Percentiles rank a stretch among this genome's conserved stretches.
phyloP scores from a whole-genome alignment of 2,113 vertebrate species.

The Tricholaema leucomelas region DNA sequence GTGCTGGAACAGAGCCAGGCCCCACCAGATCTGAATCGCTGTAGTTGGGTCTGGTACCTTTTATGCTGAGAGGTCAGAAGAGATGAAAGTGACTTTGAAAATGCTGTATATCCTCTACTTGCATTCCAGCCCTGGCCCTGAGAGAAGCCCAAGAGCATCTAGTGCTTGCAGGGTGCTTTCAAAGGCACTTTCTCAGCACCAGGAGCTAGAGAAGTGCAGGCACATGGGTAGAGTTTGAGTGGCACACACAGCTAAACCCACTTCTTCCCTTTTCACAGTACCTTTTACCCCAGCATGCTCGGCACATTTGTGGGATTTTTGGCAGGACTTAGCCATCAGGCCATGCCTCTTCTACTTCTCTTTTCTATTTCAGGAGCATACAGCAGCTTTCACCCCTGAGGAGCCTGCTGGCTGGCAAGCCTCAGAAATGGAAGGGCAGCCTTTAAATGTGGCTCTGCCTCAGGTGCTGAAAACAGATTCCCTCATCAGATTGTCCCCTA shows the following conservation, averaged over 20 bases:
- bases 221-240: background rate
- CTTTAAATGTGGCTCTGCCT: background rate
- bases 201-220: background rate
- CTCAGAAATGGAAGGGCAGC: background rate
- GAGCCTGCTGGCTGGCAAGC: background rate
- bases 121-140: slow-evolving; percentile 13
- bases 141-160: slow-evolving; percentile 48
- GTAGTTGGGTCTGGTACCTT: slow-evolving; percentile 22
- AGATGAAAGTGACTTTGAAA: slow-evolving; percentile 52
- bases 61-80: slow-evolving; percentile 44
- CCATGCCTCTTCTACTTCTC: background rate
- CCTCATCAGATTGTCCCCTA: background rate
- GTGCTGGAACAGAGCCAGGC: background rate
- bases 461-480: background rate
- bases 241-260: background rate
- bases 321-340: background rate
- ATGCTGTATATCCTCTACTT: background rate
- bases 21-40: slow-evolving; percentile 5
- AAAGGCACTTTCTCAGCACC: slow-evolving; percentile 34
- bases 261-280: background rate
- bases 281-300: background rate
- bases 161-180: slow-evolving; percentile 40
- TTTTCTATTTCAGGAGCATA: background rate
- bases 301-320: background rate
- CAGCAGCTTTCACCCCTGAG: background rate